Evolutionary conservation across 2,888 invertebrate species (phyloP), one percentile per base, ranked within the genome.

Genomic region (Blera fallax): DNA sequence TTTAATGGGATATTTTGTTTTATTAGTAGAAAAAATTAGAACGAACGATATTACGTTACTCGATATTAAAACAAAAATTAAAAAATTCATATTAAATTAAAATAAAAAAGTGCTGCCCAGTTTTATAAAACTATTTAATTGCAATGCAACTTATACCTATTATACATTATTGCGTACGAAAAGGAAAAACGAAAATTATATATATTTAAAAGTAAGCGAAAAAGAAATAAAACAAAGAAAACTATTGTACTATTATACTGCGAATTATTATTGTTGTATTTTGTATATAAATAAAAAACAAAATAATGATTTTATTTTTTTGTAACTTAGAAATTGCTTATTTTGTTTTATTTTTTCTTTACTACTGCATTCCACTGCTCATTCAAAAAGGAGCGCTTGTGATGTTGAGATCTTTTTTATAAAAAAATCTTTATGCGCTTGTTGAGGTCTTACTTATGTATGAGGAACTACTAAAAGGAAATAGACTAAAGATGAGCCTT

Each of bases 221-320:
- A 32, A 62, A 65, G 54, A 40, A 62, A n/a, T n/a, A n/a, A n/a
- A n/a, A n/a, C n/a, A 72, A 60, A 56, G 43, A 79, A 79, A 62
- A 74, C 69, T 77, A 76, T 70, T 85, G 58, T 70, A 76, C 81
- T 72, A 77, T 72, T 65, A 72, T 81, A 80, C 64, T 64, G 74
- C 74, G 80, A 84, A 70, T 69, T 80, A 73, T 83, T 62, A 72
- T 77, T 85, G 85, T 81, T 83, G 83, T 83, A 79, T 83, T 81
- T 81, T 85, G 79, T 85, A 81, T 81, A 77, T 81, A 81, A 60
- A 78, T 65, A 48, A 65, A 67, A 72, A 72, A 67, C 70, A 65
- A 80, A 76, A 50, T 60, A 76, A 72, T 62, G 65, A 74, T 85
- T 81, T 81, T 67, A 85, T 81, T 80, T 85, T 82, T 85, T 85